Conservation (phyloP, 2,888 invertebrate species). For the Sycophila texana region DNA sequence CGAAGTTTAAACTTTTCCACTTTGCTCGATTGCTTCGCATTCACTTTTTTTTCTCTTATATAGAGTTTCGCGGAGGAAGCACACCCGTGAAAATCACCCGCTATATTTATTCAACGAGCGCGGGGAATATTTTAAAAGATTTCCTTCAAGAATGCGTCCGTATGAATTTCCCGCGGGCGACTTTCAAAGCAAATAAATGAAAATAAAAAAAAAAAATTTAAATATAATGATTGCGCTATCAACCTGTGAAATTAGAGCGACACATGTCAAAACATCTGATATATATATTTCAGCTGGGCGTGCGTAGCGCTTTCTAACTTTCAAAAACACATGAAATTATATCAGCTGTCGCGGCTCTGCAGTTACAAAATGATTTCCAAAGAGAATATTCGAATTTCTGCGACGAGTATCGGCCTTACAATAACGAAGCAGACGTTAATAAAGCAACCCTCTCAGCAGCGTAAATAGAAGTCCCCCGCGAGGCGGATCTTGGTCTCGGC, state of each 20-base stretch:
- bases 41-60: too few species aligned
- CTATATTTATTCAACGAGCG: too few species aligned
- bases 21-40: too few species aligned
- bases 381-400: background rate
- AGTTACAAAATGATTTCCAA: too few species aligned
- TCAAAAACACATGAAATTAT: background rate
- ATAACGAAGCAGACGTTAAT: too few species aligned
- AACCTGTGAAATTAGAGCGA: slow-evolving; percentile 18
- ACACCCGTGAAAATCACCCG: too few species aligned
- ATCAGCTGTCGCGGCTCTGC: too few species aligned
- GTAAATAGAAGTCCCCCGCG: background rate
- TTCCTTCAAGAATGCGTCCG: too few species aligned
- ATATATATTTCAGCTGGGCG: background rate
- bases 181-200: background rate
- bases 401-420: background rate
- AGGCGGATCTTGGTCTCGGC: background rate
- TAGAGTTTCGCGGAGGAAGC: too few species aligned
- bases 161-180: too few species aligned
- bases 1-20: too few species aligned
- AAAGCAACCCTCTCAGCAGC: background rate
- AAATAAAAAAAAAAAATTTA: background rate
- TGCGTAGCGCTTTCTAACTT: background rate
- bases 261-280: slow-evolving; percentile 5
- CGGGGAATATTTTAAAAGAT: too few species aligned
- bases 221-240: slow-evolving; percentile 4